Evolutionary conservation across 2,888 invertebrate genomes (phyloP).

Genomic region (Siphlonurus alternatus): DNA sequence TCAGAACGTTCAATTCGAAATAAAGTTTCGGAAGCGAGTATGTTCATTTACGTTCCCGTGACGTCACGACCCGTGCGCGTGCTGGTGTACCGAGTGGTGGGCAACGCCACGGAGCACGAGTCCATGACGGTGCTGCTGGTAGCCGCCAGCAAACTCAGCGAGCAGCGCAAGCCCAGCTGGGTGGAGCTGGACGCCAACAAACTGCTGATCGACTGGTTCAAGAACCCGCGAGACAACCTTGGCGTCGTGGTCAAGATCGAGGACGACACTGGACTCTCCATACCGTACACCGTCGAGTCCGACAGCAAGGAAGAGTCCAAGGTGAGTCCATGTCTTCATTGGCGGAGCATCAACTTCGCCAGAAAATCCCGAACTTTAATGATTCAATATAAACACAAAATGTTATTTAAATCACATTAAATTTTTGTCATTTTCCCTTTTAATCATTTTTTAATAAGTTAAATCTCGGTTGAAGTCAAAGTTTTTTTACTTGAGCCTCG

Average conservation of each 20-base stretch:
- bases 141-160: slow-evolving; percentile 33
- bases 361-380: too few relatives aligned
- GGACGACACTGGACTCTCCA: slow-evolving; percentile 16
- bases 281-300: neutral
- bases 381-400: too few relatives aligned
- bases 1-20: slow-evolving; percentile 51
- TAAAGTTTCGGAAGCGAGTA: slow-evolving; percentile 46
- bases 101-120: slow-evolving; percentile 1
- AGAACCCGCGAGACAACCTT: slow-evolving; percentile 51
- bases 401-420: too few relatives aligned
- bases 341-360: too few relatives aligned
- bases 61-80: neutral
- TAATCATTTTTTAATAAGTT: too few relatives aligned
- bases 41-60: slow-evolving; percentile 38
- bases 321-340: too few relatives aligned
- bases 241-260: slow-evolving; percentile 40
- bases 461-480: too few relatives aligned
- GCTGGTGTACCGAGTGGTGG: slow-evolving; percentile 8
- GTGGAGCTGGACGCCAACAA: slow-evolving; percentile 54
- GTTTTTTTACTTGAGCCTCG: too few relatives aligned
- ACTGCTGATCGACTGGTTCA: slow-evolving; percentile 61
- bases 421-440: too few relatives aligned
- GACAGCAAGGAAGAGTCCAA: neutral
- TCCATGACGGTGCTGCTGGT: slow-evolving; percentile 11
- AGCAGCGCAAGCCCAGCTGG: slow-evolving; percentile 40